Evolutionary conservation across 2,888 invertebrate genomes (phyloP).

Genomic region (Leptopilina syphax): DNA sequence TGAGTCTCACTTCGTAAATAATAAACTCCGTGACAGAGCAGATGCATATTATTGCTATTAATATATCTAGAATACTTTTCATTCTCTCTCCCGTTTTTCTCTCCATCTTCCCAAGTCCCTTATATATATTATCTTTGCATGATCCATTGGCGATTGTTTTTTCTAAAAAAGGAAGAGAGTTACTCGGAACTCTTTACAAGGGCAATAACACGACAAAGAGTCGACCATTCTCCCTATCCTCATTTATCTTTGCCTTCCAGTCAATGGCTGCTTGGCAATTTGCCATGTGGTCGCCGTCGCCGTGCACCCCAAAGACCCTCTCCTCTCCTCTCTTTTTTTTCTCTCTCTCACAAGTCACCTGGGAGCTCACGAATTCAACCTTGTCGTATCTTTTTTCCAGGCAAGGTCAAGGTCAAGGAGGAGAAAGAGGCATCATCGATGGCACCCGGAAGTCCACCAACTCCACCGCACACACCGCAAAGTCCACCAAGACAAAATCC

Average conservation of each 20-base stretch:
- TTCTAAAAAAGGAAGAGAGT: constrained; percentile 25
- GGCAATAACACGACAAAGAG: constrained; percentile 40
- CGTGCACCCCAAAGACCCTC: neutral
- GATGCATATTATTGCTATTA: constrained; percentile 18
- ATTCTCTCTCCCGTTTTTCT: neutral
- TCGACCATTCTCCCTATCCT: constrained; percentile 37
- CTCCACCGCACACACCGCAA: constrained; percentile 75
- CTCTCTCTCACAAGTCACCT: neutral
- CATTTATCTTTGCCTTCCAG: constrained; percentile 38
- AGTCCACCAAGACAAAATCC: constrained; percentile 72
- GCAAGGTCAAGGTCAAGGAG: constrained; percentile 71
- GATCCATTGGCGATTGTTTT: constrained; percentile 36
- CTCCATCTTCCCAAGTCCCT: constrained; percentile 20
- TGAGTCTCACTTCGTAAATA: constrained; percentile 7
- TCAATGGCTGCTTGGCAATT: constrained; percentile 40
- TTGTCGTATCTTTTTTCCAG: constrained; percentile 59
- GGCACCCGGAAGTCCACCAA: constrained; percentile 75
- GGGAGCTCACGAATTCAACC: constrained; percentile 40
- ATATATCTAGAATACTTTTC: constrained; percentile 13
- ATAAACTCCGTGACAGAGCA: constrained; percentile 35
- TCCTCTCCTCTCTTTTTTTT: constrained; percentile 7
- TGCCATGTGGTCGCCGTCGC: constrained; percentile 40
- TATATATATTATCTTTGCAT: constrained; percentile 1
- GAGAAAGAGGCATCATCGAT: constrained; percentile 74
- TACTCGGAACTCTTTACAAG: constrained; percentile 29